Conservation (phyloP, 2,113 vertebrate genomes). For the Stigmatopora argus region DNA sequence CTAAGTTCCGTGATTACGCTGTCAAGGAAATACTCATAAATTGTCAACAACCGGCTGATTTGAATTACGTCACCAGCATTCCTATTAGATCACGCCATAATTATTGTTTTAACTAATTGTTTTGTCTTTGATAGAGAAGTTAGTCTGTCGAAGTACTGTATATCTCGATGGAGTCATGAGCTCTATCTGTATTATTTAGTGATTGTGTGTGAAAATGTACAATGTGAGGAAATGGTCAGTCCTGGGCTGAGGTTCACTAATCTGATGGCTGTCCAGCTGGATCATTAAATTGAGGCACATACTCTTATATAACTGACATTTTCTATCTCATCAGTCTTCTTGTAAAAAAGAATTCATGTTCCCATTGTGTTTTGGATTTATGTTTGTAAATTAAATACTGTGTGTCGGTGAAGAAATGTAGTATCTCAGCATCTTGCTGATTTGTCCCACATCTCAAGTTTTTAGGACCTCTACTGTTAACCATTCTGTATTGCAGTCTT, state of each 20-base stretch:
- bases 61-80: conserved; percentile 15
- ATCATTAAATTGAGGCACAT: conserved; percentile 34
- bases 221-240: conserved; percentile 10
- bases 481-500: neutral
- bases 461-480: conserved; percentile 33
- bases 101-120: neutral
- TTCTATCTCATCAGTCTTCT: conserved; percentile 17
- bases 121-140: neutral
- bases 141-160: neutral
- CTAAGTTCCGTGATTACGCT: conserved; percentile 25
- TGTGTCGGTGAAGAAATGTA: neutral
- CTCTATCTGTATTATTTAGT: conserved; percentile 8
- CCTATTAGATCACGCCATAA: conserved; percentile 2
- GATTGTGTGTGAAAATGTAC: conserved; percentile 9
- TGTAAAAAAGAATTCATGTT: conserved; percentile 13
- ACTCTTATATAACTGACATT: conserved; percentile 44
- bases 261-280: conserved; percentile 35
- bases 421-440: neutral
- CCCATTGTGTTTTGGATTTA: neutral
- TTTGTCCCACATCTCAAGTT: neutral
- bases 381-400: neutral
- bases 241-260: conserved; percentile 28
- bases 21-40: conserved; percentile 27
- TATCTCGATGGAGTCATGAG: neutral
- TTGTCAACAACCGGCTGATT: conserved; percentile 42